Base-by-base conservation (phyloP, 2,888 invertebrate species). In the Crepidodera aurea region DNA sequence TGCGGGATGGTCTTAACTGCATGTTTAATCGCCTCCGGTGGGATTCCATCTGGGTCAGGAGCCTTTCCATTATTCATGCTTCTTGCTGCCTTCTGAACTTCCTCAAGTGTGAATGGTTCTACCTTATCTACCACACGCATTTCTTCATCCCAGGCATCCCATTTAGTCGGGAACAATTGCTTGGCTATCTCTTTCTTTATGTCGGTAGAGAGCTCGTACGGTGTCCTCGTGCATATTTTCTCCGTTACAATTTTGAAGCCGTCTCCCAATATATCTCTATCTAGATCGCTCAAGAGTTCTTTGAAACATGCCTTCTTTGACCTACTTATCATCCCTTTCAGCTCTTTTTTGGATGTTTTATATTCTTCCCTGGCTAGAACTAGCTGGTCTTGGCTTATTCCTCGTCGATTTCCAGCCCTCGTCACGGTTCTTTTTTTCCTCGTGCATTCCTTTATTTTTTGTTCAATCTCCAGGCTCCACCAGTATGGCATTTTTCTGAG, bases 41-140 rank as follows among this genome's bases (percentile, higher is more conserved):
- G 50, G n/a, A 60, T 37, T 1, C 58, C 40, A 29, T 64, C 67
- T 2, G 53, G 67, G 7, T 64, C 64, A 4, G 62, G 53, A 13
- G 62, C 54, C 32, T 55, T 60, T 3, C 32, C 19, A 22, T 1
- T 0, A 8, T 62, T 62, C 1, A 60, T 44, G n/a, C 29, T 25
- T 10, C 27, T 44, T 25, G 22, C 12, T 5, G 56, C 65, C n/a
- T 39, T 16, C 1, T 19, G 19, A 2, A 65, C 12, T 34, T 62
- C 65, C 6, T 60, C 53, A 7, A 29, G 2, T 1, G 42, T 60
- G 18, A 64, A 51, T n/a, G n/a, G n/a, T n/a, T n/a, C 18, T 40
- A 13, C 10, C 16, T 40, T 1, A 40, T 40, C 13, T 27, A 12
- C 5, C 12, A 19, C 27, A 27, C 8, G 6, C 10, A 5, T 13